phyloP scores from a whole-genome alignment of 2,113 vertebrate genomes.

The Ictalurus punctatus region DNA sequence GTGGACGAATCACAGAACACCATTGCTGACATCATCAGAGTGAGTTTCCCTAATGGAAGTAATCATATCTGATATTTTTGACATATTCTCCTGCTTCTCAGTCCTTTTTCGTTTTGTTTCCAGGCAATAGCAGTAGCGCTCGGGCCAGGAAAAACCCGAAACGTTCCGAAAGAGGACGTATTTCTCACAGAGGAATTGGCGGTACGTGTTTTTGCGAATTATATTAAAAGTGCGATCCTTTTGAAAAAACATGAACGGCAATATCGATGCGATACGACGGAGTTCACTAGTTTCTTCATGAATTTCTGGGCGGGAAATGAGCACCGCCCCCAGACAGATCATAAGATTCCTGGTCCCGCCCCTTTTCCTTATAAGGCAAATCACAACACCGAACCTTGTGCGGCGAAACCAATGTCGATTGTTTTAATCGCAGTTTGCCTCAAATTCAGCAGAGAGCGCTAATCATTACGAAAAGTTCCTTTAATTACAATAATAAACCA shows the following conservation, averaged over 20 bases:
- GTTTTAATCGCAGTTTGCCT: neutral
- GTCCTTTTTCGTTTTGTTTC: constrained; percentile 8
- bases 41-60: constrained; percentile 52
- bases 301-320: neutral
- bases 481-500: neutral
- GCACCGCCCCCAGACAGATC: neutral
- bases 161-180: constrained; percentile 75
- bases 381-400: neutral
- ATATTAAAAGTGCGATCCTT: neutral
- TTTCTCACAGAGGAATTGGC: constrained; percentile 78
- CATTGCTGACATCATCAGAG: constrained; percentile 83
- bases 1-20: constrained; percentile 81
- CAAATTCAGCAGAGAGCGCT: neutral
- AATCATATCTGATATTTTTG: neutral
- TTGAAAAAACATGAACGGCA: neutral
- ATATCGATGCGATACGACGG: neutral
- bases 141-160: constrained; percentile 81
- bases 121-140: constrained; percentile 79
- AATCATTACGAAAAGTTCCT: neutral
- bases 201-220: constrained; percentile 68
- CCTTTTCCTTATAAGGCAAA: neutral
- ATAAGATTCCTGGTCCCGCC: neutral
- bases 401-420: neutral
- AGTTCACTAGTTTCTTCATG: neutral
- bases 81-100: neutral